Evolutionary conservation across 2,888 invertebrate species (phyloP).

Genomic region (Coleophora deauratella): DNA sequence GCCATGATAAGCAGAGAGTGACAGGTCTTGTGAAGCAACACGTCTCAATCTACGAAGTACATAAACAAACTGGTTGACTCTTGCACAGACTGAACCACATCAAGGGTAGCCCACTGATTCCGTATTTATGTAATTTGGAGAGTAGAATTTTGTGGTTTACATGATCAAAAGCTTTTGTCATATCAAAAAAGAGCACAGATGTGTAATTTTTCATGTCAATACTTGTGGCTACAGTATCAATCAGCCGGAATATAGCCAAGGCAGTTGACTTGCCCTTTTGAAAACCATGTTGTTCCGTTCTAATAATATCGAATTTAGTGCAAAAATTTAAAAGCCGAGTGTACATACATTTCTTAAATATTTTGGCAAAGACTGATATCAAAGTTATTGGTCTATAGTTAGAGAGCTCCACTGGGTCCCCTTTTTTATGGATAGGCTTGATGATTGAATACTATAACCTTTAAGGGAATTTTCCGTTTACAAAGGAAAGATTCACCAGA

Average conservation of each 20-base stretch:
- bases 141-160: neutral
- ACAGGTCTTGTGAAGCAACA: too few relatives aligned
- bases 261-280: neutral
- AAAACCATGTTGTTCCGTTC: constrained; percentile 2
- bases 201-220: neutral
- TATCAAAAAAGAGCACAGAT: neutral
- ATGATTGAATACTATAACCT: neutral
- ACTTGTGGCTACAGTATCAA: neutral
- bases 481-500: neutral
- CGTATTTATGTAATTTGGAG: neutral
- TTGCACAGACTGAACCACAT: neutral
- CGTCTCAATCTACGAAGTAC: too few relatives aligned
- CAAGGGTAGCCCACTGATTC: neutral
- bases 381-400: constrained; percentile 4
- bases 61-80: too few relatives aligned
- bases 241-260: neutral
- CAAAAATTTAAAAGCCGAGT: neutral
- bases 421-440: neutral
- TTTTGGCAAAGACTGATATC: constrained; percentile 2
- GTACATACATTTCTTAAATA: constrained; percentile 2
- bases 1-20: too few relatives aligned
- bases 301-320: constrained; percentile 1
- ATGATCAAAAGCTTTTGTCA: neutral
- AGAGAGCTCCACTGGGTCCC: neutral
- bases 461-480: neutral